phyloP scores from a whole-genome alignment of 2,113 vertebrate species.

The Myotis brandtii region DNA sequence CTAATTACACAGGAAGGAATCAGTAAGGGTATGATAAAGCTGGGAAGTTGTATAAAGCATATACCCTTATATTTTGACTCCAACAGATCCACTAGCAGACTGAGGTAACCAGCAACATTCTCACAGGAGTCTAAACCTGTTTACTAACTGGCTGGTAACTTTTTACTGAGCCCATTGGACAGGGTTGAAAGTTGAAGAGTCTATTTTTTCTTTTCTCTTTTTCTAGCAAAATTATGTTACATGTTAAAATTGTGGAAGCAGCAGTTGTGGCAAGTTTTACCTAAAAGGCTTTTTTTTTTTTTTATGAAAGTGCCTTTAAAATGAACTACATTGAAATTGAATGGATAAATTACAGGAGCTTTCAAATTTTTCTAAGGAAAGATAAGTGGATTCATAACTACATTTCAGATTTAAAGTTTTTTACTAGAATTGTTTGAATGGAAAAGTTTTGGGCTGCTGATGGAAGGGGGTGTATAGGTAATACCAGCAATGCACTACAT shows the following conservation, averaged over 20 bases:
- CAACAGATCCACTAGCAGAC: not conserved
- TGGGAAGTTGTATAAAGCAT: not conserved
- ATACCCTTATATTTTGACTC: not conserved
- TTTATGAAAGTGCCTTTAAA: conserved; percentile 6
- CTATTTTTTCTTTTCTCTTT: not conserved
- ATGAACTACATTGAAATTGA: not conserved
- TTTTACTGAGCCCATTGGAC: not conserved
- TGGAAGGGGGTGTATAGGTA: not conserved
- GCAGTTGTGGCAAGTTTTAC: not conserved
- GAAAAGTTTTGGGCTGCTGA: not conserved
- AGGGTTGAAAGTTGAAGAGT: not conserved
- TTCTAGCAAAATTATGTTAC: not conserved
- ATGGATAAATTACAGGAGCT: not conserved
- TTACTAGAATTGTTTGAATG: conserved; percentile 15
- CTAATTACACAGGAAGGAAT: not conserved
- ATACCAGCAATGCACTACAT: not conserved
- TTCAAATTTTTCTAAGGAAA: not conserved
- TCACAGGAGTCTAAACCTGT: not conserved
- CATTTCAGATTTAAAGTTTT: not conserved
- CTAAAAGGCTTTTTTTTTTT: not conserved
- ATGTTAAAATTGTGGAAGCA: not conserved
- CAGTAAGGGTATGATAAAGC: not conserved
- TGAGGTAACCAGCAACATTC: not conserved
- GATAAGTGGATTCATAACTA: conserved; percentile 6
- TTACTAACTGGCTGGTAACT: not conserved